Conservation (phyloP, 2,113 vertebrate genomes). For the Cebus imitator region DNA sequence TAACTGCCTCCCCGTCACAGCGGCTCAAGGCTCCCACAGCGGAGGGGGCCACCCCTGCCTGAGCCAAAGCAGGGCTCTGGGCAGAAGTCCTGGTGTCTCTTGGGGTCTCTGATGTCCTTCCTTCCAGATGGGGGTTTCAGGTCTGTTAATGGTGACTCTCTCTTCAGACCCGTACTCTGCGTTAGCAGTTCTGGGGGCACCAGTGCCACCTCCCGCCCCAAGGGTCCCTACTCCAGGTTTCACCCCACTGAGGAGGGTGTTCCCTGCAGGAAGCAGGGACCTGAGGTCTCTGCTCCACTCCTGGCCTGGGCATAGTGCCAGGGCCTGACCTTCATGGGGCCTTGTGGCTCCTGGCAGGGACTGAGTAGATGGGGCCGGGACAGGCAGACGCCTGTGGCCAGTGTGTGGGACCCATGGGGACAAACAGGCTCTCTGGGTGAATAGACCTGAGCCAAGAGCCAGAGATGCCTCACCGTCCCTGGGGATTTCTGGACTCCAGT, state of each 20-base stretch:
- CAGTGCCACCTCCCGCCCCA: not conserved
- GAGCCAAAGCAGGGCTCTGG: not conserved
- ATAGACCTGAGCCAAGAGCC: not conserved
- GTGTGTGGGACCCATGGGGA: not conserved
- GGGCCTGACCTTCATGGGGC: not conserved
- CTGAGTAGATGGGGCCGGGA: not conserved
- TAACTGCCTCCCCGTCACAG: not conserved
- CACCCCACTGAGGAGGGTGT: not conserved
- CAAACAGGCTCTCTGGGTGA: not conserved
- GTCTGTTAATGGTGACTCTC: not conserved
- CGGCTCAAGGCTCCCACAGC: not conserved
- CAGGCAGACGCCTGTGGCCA: not conserved
- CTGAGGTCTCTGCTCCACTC: accelerated
- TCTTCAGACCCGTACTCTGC: not conserved
- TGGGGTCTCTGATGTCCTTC: not conserved
- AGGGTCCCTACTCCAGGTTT: not conserved
- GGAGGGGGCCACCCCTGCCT: not conserved
- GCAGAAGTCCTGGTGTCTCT: not conserved
- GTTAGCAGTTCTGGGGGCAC: not conserved
- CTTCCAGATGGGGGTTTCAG: not conserved
- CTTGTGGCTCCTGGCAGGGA: not conserved
- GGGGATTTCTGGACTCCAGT: not conserved
- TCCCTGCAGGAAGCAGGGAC: not conserved
- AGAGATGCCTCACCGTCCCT: accelerated
- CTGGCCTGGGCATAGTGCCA: not conserved